Conservation (phyloP, 2,113 vertebrate species). For the Lampris incognitus region DNA sequence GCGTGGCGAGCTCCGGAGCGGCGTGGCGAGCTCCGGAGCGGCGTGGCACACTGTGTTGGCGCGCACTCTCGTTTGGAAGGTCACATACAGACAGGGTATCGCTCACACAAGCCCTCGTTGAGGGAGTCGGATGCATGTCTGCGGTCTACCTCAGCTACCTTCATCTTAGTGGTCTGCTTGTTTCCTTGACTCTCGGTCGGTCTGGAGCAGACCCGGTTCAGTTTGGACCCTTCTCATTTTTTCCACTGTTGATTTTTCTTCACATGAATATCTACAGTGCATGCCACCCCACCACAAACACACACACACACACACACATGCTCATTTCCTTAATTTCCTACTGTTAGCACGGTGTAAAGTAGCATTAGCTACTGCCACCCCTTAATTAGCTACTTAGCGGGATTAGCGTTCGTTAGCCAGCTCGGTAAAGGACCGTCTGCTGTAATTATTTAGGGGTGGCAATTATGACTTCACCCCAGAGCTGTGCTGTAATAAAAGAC, state of each 20-base stretch:
- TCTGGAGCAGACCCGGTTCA: neutral
- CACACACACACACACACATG: constrained; percentile 1
- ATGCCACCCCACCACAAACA: neutral
- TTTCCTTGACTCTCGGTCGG: neutral
- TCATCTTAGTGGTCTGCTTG: neutral
- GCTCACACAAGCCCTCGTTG: neutral
- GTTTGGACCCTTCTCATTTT: neutral
- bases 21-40: no score
- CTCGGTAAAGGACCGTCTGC: constrained; percentile 52
- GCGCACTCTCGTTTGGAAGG: constrained; percentile 19
- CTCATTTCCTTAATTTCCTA: constrained; percentile 29
- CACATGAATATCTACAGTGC: neutral
- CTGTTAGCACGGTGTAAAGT: constrained; percentile 17
- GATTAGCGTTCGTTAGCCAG: constrained; percentile 69
- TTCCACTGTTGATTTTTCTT: neutral
- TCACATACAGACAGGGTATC: constrained; percentile 4
- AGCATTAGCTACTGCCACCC: constrained; percentile 54
- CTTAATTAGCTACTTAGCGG: constrained; percentile 70
- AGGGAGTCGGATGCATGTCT: neutral
- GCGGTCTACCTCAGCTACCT: neutral
- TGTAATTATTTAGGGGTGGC: constrained; percentile 69
- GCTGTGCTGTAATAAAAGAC: constrained; percentile 61
- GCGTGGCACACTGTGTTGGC: no score
- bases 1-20: no score
- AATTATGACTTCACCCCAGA: constrained; percentile 69